Base-by-base conservation (phyloP, 2,888 invertebrate species). In the Electrophaes corylata region DNA sequence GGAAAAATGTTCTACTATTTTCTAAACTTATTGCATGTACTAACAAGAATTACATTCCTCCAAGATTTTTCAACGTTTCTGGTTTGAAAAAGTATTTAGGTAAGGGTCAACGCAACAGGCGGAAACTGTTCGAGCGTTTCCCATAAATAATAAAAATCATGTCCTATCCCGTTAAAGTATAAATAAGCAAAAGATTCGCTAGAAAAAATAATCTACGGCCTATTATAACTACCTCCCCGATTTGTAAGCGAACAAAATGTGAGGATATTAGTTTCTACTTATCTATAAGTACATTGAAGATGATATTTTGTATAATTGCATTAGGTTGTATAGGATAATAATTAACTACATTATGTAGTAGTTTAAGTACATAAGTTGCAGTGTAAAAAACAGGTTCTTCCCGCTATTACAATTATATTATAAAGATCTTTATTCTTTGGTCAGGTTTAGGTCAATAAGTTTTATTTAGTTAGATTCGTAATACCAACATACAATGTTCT, bases 221-320 rank as follows among this genome's bases (percentile, higher is more conserved):
- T 60, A 60, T 10, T 58, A 37, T 18, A 37, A 39, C 43, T 51
- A 51, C 51, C 51, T 55, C 54, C 59, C 60, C 40, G 45, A 65
- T 66, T 65, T 65, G 68, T 72, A 80, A 77, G 79, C 83, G 88
- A 88, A 87, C 87, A 88, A 89, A 59, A 85, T 80, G 76, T 80
- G 79, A 76, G 79, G 79, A 84, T 86, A 83, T 83, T 84, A 84
- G 57, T 81, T 83, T 83, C 75, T 87, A 86, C 72, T 74, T 76
- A 76, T 78, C 78, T 66, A 73, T 85, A 85, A 88, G 88, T 88
- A 88, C 86, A 89, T 75, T 77, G 75, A 79, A 80, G 77, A 83
- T 74, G 76, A 85, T 90, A 88, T 88, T 90, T 89, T 90, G 88
- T 91, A 89, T 87, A 87, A 89, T 90, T 88, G 83, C 83, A 78